Evolutionary conservation across 64 coral and sea anemone genomes (phyloP).

Genomic region (Dendronephthya gigantea): DNA sequence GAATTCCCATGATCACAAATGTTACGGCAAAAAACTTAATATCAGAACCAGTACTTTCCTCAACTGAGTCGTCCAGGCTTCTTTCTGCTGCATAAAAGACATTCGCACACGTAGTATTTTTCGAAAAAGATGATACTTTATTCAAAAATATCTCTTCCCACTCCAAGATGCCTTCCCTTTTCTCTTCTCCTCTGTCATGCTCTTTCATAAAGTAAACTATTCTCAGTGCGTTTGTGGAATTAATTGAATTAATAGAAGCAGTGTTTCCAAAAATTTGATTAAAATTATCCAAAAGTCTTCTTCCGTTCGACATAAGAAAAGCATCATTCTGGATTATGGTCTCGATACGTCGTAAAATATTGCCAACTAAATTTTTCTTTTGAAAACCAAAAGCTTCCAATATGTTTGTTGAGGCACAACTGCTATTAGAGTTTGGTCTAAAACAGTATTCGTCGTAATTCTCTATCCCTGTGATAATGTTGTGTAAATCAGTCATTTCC

Average conservation of each 20-base stretch:
- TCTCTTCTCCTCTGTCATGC: neutral
- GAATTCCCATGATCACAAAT: no score
- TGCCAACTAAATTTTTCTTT: neutral
- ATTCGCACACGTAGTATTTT: no score
- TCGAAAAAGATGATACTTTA: no score
- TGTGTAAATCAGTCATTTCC: no score
- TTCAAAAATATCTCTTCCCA: neutral
- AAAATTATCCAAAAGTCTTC: no score
- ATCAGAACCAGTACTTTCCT: no score
- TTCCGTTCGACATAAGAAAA: no score
- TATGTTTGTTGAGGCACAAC: no score
- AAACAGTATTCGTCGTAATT: neutral
- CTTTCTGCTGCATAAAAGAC: no score
- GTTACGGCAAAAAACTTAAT: no score
- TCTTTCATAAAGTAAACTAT: neutral
- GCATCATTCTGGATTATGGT: neutral
- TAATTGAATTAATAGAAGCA: neutral
- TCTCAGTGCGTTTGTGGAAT: neutral
- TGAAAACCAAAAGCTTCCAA: neutral
- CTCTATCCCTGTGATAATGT: neutral
- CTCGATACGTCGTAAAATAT: neutral
- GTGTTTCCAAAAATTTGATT: neutral
- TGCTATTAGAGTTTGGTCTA: neutral
- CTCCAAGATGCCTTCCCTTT: neutral
- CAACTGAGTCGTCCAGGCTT: no score